These are phyloP conservation scores for Drosophila yooni DNA, from an alignment of 2,888 invertebrate genomes.

Conservation along the genomic window DNA sequence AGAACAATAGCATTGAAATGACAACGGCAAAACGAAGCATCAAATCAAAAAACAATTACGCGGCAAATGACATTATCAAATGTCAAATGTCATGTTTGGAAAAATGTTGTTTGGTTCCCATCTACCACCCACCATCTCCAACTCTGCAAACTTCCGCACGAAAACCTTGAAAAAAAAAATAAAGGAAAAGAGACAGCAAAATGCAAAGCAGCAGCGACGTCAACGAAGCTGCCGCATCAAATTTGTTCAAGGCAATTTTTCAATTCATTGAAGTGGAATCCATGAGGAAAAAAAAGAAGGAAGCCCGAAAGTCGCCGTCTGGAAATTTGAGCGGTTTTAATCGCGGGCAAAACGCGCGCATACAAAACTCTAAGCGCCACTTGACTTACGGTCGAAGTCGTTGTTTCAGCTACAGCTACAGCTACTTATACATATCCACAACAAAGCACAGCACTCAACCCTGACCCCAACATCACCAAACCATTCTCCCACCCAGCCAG, in stretches of 20 bases:
- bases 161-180: slow-evolving; percentile 27
- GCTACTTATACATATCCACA: slow-evolving; percentile 44
- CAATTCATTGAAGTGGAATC: slow-evolving; percentile 81
- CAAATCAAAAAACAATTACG: slow-evolving; percentile 80
- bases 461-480: slow-evolving; percentile 18
- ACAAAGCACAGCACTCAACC: slow-evolving; percentile 11
- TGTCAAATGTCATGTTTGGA: slow-evolving; percentile 77
- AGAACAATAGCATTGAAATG: slow-evolving; percentile 35
- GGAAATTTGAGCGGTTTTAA: slow-evolving; percentile 50
- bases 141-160: slow-evolving; percentile 2
- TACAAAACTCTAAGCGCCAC: slow-evolving; percentile 64
- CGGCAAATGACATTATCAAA: slow-evolving; percentile 80
- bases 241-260: slow-evolving; percentile 79
- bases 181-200: slow-evolving; percentile 42
- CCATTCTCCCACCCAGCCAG: slow-evolving; percentile 1
- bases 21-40: slow-evolving; percentile 52
- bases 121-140: slow-evolving; percentile 2
- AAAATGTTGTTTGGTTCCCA: slow-evolving; percentile 29
- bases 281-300: slow-evolving; percentile 54
- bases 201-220: slow-evolving; percentile 69
- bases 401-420: slow-evolving; percentile 27
- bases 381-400: slow-evolving; percentile 64
- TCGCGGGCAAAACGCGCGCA: slow-evolving; percentile 53
- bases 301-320: slow-evolving; percentile 28
- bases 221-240: slow-evolving; percentile 56